These are phyloP conservation scores for Hypotaenidia okinawae DNA, from an alignment of 2,797 vertebrate species.

Conservation along the genomic window DNA sequence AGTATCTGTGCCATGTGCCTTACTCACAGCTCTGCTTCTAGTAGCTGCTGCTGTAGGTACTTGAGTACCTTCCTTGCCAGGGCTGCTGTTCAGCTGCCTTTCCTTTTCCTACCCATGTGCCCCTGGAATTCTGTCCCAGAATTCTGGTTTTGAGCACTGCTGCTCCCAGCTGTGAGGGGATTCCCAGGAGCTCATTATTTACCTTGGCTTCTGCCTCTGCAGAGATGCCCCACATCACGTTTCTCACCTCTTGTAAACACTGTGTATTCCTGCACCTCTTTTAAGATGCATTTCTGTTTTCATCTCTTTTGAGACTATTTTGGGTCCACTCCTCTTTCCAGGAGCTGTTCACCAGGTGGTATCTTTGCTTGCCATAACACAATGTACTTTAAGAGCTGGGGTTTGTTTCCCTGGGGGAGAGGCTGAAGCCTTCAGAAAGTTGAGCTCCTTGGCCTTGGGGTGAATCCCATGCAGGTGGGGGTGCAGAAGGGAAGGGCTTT, in stretches of 20 bases:
- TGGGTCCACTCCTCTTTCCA: not conserved
- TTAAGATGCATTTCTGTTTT: not conserved
- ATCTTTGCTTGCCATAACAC: not conserved
- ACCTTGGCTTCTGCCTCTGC: not conserved
- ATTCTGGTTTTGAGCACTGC: not conserved
- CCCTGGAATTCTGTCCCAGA: not conserved
- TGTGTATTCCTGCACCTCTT: not conserved
- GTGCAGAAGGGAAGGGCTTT: not conserved
- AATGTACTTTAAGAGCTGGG: not conserved
- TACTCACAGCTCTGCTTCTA: not conserved
- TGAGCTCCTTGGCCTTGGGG: not conserved
- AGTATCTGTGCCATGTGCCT: not conserved
- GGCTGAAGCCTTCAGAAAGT: not conserved
- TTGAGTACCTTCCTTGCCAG: not conserved
- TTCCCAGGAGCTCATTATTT: not conserved
- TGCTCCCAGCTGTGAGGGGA: not conserved
- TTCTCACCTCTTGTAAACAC: not conserved
- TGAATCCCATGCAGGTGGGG: not conserved
- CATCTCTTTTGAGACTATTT: not conserved
- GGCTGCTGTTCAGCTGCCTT: not conserved
- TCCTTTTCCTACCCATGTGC: not conserved
- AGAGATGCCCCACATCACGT: not conserved
- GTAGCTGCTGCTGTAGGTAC: not conserved
- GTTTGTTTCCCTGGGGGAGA: not conserved
- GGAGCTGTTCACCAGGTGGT: not conserved